Evolutionary conservation across 2,797 vertebrate species (phyloP).

Genomic region (Chaetodon trifasciatus): DNA sequence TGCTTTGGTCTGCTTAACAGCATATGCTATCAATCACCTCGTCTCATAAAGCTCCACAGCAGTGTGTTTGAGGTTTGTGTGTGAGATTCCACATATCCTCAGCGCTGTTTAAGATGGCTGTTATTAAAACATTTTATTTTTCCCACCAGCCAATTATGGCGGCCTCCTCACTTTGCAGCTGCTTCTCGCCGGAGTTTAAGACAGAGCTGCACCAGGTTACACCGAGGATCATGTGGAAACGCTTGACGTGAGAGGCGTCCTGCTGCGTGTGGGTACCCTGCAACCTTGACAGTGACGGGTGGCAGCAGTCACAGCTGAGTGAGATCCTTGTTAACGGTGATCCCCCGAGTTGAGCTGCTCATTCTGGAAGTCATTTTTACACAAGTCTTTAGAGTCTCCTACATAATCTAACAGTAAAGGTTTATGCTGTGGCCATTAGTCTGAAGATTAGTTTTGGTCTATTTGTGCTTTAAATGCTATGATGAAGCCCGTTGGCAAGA

Average conservation of each 20-base stretch:
- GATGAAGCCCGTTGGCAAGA: no score
- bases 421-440: neutral
- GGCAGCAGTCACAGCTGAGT: constrained; percentile 26
- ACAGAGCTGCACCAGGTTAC: constrained; percentile 39
- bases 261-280: constrained; percentile 27
- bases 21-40: constrained; percentile 42
- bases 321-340: constrained; percentile 34
- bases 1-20: constrained; percentile 21
- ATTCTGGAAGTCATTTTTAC: constrained; percentile 28
- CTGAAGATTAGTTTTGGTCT: neutral
- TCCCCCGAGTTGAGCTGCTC: constrained; percentile 14
- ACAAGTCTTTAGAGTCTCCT: neutral
- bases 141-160: constrained; percentile 31
- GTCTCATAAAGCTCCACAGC: constrained; percentile 22
- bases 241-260: constrained; percentile 36
- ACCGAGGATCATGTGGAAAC: constrained; percentile 41
- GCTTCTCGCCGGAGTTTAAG: constrained; percentile 17
- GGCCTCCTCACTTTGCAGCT: constrained; percentile 38
- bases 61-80: constrained; percentile 39
- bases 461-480: no score
- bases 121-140: constrained; percentile 28
- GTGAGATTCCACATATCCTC: constrained; percentile 32
- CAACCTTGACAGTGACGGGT: constrained; percentile 22
- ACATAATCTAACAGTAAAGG: neutral
- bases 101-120: neutral